Base-by-base conservation (phyloP, 2,797 vertebrate genomes). In the Acanthiza pusilla region DNA sequence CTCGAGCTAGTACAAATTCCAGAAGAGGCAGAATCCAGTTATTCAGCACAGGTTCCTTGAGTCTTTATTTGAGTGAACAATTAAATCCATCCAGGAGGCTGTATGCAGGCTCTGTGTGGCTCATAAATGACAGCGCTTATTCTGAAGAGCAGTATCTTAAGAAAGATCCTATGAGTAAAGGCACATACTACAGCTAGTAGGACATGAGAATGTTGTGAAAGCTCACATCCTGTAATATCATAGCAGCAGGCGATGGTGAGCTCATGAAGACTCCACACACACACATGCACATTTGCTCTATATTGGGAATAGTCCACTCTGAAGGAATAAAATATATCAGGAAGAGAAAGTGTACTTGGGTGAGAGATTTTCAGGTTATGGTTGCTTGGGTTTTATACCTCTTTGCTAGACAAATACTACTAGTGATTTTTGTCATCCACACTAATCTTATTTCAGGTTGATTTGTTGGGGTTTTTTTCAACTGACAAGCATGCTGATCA, bases 211-310 rank as follows among this genome's bases (percentile, higher is more conserved):
- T 47, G 13, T 36, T 73, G 22, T 36, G 72, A 82, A 58, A 47
- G 15, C 19, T 72, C 8, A 54, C 13, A 36, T 47, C 20, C 50
- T 40, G 10, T 54, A 51, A 25, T 22, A 68, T 42, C 32, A 11
- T 25, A 50, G 71, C 45, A 27, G n/a, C 36, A 40, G n/a, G 30
- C 0, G 0, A 4, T 62, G 58, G 47, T 50, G 60, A 82, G 30
- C 38, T 67, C 15, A 36, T 6, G 15, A 38, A 57, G 60, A 45
- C 45, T 55, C 27, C 22, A 20, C 20, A 18, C 19, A 57, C 1
- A 0, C 0, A 3, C 48, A 5, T 1, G 3, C 16, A 16, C 8
- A 18, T 25, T 57, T 90, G 26, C 32, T 86, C 42, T 55, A 10
- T 61, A 21, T 19, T 61, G 51, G 47, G 45, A 70, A 29, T 11